Conservation (phyloP, 1,140 invertebrate genomes). For the Cyrtorhinus lividipennis region DNA sequence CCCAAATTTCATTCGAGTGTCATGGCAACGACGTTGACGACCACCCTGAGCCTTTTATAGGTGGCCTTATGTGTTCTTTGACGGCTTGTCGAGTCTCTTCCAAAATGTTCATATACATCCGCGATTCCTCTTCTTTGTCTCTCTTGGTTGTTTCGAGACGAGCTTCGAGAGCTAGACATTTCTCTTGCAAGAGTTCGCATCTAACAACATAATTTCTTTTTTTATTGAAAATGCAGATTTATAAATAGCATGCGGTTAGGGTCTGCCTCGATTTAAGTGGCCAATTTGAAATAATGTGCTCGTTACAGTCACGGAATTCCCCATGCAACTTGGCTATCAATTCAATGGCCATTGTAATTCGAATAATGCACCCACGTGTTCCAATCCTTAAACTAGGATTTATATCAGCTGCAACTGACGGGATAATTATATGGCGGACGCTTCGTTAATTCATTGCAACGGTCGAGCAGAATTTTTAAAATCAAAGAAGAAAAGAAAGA, state of each 20-base stretch:
- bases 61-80: slow-evolving; percentile 17
- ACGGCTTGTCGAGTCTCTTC: slow-evolving; percentile 22
- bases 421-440: too few relatives aligned
- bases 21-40: background rate
- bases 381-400: too few relatives aligned
- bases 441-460: too few relatives aligned
- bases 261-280: background rate
- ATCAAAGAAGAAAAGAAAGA: too few relatives aligned
- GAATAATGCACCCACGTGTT: too few relatives aligned
- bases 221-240: background rate
- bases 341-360: too few relatives aligned
- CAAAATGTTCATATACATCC: slow-evolving; percentile 28
- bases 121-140: slow-evolving; percentile 30
- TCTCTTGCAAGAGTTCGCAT: slow-evolving; percentile 32
- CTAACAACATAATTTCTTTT: slow-evolving; percentile 23
- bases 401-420: too few relatives aligned
- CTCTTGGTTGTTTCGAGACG: slow-evolving; percentile 29
- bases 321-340: too few relatives aligned
- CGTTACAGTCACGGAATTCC: too few relatives aligned
- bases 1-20: too few relatives aligned
- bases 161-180: slow-evolving; percentile 30
- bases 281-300: too few relatives aligned
- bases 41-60: background rate
- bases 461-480: too few relatives aligned
- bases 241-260: background rate